Conservation (phyloP, 2,797 vertebrate genomes). For the Girardinus metallicus region DNA sequence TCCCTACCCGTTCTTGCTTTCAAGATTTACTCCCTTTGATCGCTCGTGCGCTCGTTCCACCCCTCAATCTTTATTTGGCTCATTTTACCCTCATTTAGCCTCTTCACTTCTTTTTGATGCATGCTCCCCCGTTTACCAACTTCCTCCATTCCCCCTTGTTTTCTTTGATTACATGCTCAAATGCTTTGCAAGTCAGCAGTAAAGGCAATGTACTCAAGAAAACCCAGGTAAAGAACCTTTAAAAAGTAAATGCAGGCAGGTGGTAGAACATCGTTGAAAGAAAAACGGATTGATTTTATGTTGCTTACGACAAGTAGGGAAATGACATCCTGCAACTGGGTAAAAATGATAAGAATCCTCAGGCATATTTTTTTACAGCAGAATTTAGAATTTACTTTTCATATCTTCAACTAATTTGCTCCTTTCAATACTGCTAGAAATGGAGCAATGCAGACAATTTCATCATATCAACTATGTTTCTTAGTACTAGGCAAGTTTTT, state of each 20-base stretch:
- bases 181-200: conserved; percentile 21
- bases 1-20: conserved; percentile 11
- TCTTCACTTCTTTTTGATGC: conserved; percentile 4
- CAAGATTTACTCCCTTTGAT: conserved; percentile 19
- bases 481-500: not conserved
- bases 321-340: conserved; percentile 4
- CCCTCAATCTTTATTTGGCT: conserved; percentile 13
- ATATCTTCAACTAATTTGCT: not conserved
- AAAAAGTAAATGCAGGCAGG: not conserved
- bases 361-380: not conserved
- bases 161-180: conserved; percentile 36
- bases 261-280: conserved; percentile 1
- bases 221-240: not conserved
- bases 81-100: conserved; percentile 17
- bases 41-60: conserved; percentile 3
- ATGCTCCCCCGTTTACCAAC: not conserved
- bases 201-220: not conserved
- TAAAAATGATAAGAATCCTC: not conserved
- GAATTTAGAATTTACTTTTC: not conserved
- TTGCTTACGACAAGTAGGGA: conserved; percentile 16
- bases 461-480: not conserved
- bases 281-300: conserved; percentile 35
- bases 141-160: not conserved
- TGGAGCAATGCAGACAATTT: not conserved
- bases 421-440: not conserved